Evolutionary conservation across 2,797 vertebrate species (phyloP).

Genomic region (Catostomus latipinnis): DNA sequence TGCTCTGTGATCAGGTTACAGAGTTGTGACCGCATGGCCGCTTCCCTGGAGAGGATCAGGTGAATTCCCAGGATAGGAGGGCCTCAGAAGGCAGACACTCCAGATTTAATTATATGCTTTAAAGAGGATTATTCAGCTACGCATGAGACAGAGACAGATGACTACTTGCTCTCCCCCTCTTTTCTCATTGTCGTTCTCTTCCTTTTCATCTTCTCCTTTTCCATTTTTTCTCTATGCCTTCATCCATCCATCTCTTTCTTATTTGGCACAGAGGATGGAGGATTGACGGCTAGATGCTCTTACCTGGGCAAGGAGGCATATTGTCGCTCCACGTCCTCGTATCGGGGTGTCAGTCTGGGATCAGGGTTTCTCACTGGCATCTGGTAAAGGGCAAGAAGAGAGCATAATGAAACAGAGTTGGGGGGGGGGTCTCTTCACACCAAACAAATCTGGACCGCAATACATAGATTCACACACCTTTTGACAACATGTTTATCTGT

Average conservation of each 20-base stretch:
- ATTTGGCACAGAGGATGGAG: background rate
- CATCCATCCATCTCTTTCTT: background rate
- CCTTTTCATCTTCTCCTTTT: background rate
- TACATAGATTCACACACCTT: background rate
- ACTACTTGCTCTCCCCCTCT: slow-evolving; percentile 42
- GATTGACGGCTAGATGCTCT: slow-evolving; percentile 17
- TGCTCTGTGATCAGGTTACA: slow-evolving; percentile 54
- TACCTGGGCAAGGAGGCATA: slow-evolving; percentile 89
- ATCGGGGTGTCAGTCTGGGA: slow-evolving; percentile 75
- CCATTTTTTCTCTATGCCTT: slow-evolving; percentile 2
- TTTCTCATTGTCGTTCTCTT: background rate
- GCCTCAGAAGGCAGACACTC: slow-evolving; percentile 64
- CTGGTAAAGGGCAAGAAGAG: slow-evolving; percentile 74
- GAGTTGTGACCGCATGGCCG: slow-evolving; percentile 39
- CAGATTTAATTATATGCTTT: slow-evolving; percentile 69
- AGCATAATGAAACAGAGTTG: slow-evolving; percentile 30
- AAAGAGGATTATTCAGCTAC: slow-evolving; percentile 65
- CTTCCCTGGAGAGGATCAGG: slow-evolving; percentile 59
- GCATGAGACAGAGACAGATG: slow-evolving; percentile 50
- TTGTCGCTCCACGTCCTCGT: slow-evolving; percentile 84
- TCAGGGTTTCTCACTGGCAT: slow-evolving; percentile 82
- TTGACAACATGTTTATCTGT: too few relatives aligned
- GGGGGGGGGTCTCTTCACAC: slow-evolving; percentile 25
- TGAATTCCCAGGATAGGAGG: slow-evolving; percentile 61
- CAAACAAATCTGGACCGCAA: slow-evolving; percentile 2